Base-by-base conservation (phyloP, 2,888 invertebrate species). In the Synanthedon andrenaeformis region DNA sequence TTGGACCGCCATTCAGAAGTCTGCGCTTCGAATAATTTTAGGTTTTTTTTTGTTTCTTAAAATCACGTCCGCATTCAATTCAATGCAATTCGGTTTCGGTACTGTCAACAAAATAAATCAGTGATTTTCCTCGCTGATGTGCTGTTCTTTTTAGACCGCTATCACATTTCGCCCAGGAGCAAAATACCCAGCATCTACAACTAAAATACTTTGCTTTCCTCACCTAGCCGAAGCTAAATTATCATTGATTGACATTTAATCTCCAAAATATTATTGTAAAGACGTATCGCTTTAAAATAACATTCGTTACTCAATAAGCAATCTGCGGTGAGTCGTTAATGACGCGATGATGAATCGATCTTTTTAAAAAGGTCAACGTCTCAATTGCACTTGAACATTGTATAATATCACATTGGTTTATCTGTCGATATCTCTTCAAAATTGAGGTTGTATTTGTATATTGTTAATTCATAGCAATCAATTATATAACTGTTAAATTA, bases 11-110 rank as follows among this genome's bases (percentile, higher is more conserved):
- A 61, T 62, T 63, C 59, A 63, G 55, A 54, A 54, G 52, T 57
- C 48, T 17, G 49, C 17, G 19, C 23, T 17, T 58, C 51, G 17
- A 49, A 52, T 51, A 55, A 52, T 48, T 56, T 61, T 61, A 56
- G 54, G 61, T 54, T 58, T 62, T 52, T 54, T 66, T 60, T 62
- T 74, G 76, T 67, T 79, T 67, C 70, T 72, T 64, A 69, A 64
- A 65, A 69, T 65, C 68, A 70, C 65, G 70, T 68, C 67, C 72
- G 72, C 76, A 75, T 79, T 80, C 76, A 72, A 77, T 75, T 72
- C 67, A 75, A 74, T 76, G 65, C 62, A 64, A 66, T 72, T 72
- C 66, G 67, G 61, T 61, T 58, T 53, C 42, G 14, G 65, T 65
- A 65, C 59, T 12, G 66, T 57, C 53, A 49, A 59, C 56, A 65